Conservation (phyloP, 2,113 vertebrate species). For the Paracanthobrama guichenoti region DNA sequence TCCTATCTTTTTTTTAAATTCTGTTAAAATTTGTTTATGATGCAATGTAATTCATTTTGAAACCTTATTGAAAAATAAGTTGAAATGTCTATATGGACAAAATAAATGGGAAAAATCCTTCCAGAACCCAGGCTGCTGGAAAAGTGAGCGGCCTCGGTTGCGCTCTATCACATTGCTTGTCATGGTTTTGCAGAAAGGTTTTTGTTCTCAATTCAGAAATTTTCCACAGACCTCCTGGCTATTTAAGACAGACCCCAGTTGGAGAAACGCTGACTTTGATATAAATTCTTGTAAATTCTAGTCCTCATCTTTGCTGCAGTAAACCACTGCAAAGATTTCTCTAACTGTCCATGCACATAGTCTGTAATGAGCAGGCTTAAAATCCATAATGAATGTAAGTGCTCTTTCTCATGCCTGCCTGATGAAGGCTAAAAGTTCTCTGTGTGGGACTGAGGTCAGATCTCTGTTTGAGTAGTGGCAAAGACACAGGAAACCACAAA, state of each 20-base stretch:
- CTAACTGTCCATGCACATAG: slow-evolving; percentile 6
- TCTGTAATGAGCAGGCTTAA: slow-evolving; percentile 10
- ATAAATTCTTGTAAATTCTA: background rate
- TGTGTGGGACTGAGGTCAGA: slow-evolving; percentile 4
- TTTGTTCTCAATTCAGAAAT: slow-evolving; percentile 1
- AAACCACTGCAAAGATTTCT: background rate
- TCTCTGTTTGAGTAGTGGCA: slow-evolving; percentile 14
- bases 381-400: slow-evolving; percentile 22
- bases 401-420: background rate
- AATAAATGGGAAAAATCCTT: background rate
- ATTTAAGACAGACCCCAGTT: background rate
- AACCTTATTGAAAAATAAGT: background rate
- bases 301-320: background rate
- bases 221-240: background rate
- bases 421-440: slow-evolving; percentile 6
- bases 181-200: background rate
- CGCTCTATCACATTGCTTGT: slow-evolving; percentile 5
- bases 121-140: background rate
- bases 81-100: background rate
- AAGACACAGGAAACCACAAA: slow-evolving; percentile 33
- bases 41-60: background rate
- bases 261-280: background rate
- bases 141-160: background rate
- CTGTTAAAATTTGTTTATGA: background rate
- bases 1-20: background rate